Evolutionary conservation across 2,888 invertebrate species (phyloP).

Genomic region (Melieria crassipennis): DNA sequence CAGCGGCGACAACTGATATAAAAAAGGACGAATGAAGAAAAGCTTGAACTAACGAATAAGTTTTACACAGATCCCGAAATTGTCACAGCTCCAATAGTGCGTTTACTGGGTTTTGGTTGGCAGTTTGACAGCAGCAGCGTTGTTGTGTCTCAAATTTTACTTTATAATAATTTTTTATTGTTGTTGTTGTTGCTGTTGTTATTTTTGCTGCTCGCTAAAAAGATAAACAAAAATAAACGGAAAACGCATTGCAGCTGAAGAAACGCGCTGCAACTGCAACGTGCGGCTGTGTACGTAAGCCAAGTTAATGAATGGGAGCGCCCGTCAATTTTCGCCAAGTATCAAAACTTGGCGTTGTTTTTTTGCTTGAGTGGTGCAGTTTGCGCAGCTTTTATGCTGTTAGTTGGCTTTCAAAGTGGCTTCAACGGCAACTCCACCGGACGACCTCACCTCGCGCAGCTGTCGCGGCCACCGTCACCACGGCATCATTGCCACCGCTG

Average conservation of each 20-base stretch:
- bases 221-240: no score
- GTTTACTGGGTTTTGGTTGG: no score
- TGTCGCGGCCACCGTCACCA: conserved; percentile 29
- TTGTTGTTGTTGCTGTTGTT: no score
- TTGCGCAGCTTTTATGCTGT: conserved; percentile 7
- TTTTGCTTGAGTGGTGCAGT: conserved; percentile 23
- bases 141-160: no score
- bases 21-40: no score
- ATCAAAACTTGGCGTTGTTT: conserved; percentile 15
- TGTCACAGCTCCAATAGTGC: no score
- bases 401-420: conserved; percentile 30
- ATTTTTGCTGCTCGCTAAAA: no score
- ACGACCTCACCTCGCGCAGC: conserved; percentile 1
- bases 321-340: conserved; percentile 39
- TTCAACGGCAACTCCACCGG: conserved; percentile 23
- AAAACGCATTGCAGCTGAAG: neutral
- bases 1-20: no score
- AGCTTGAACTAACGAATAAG: no score
- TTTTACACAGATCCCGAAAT: no score
- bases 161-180: no score
- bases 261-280: neutral
- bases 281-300: conserved; percentile 40
- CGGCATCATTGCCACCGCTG: conserved; percentile 11
- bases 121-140: no score
- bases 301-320: conserved; percentile 51